These are phyloP conservation scores for Arenaria interpres DNA, from an alignment of 2,113 vertebrate genomes.

Conservation along the genomic window DNA sequence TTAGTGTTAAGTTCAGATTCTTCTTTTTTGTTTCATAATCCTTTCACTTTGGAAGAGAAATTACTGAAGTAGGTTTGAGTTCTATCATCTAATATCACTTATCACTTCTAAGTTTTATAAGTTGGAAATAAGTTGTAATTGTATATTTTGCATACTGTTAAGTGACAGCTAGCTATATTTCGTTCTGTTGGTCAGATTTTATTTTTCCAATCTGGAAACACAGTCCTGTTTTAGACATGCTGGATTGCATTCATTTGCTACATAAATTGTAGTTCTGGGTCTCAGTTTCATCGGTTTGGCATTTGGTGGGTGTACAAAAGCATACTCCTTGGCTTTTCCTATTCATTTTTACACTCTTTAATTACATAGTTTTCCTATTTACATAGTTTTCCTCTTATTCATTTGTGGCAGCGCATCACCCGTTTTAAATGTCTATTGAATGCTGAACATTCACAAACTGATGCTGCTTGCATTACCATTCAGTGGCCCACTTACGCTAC, in stretches of 20 bases:
- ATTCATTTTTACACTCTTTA: not conserved
- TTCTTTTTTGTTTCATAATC: not conserved
- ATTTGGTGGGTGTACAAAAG: not conserved
- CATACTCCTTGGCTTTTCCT: not conserved
- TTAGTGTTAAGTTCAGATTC: not conserved
- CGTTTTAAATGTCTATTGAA: not conserved
- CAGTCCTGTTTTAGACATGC: not conserved
- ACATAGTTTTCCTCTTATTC: not conserved
- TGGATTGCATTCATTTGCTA: not conserved
- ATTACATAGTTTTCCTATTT: not conserved
- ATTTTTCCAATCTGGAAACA: not conserved
- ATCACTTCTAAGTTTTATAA: not conserved
- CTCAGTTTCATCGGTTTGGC: not conserved
- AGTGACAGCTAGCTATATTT: not conserved
- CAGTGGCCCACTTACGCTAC: not conserved
- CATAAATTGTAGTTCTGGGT: not conserved
- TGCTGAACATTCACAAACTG: not conserved
- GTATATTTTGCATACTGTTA: not conserved
- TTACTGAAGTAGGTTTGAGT: not conserved
- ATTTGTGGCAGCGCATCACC: not conserved
- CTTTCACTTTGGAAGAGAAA: not conserved
- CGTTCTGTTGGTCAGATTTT: not conserved
- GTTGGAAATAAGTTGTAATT: not conserved
- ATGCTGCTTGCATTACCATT: not conserved
- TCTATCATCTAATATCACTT: not conserved